A percentile compares a stretch with the other conserved stretches of the same genome.
Conservation (phyloP, 2,797 vertebrate genomes). For the Bovichtus variegatus region DNA sequence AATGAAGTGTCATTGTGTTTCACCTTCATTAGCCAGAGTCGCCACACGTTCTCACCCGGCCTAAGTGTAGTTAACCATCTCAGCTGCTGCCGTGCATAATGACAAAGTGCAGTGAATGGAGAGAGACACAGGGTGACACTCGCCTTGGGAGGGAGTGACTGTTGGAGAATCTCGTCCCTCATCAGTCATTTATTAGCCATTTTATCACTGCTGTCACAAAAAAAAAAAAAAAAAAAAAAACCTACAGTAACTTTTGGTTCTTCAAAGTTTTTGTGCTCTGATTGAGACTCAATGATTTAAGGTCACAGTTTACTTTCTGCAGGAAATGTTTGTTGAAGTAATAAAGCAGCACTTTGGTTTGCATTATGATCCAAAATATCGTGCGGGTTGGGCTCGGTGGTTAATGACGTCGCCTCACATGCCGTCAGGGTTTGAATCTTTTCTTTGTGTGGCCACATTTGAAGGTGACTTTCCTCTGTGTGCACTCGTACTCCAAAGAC, state of each 20-base stretch:
- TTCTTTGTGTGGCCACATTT: slow-evolving; percentile 1
- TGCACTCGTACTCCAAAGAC: neutral
- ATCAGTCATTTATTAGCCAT: slow-evolving; percentile 55
- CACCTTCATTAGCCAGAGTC: slow-evolving; percentile 80
- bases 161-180: slow-evolving; percentile 26
- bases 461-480: neutral
- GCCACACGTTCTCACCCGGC: slow-evolving; percentile 60
- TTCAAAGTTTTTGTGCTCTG: slow-evolving; percentile 10
- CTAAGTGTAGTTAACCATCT: slow-evolving; percentile 67
- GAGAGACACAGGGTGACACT: slow-evolving; percentile 47
- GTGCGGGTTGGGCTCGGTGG: neutral
- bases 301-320: slow-evolving; percentile 13
- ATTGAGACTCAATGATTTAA: slow-evolving; percentile 23
- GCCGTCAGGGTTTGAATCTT: neutral
- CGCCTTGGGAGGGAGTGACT: slow-evolving; percentile 35
- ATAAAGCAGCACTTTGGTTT: slow-evolving; percentile 20
- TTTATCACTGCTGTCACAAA: slow-evolving; percentile 35
- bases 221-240: neutral
- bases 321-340: slow-evolving; percentile 12
- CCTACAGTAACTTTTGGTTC: slow-evolving; percentile 18
- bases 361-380: neutral
- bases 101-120: slow-evolving; percentile 62
- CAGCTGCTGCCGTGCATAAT: slow-evolving; percentile 63
- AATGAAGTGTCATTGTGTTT: slow-evolving; percentile 77
- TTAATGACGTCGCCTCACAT: neutral